Base-by-base conservation (phyloP, 2,113 vertebrate species). In the Hypomesus transpacificus region DNA sequence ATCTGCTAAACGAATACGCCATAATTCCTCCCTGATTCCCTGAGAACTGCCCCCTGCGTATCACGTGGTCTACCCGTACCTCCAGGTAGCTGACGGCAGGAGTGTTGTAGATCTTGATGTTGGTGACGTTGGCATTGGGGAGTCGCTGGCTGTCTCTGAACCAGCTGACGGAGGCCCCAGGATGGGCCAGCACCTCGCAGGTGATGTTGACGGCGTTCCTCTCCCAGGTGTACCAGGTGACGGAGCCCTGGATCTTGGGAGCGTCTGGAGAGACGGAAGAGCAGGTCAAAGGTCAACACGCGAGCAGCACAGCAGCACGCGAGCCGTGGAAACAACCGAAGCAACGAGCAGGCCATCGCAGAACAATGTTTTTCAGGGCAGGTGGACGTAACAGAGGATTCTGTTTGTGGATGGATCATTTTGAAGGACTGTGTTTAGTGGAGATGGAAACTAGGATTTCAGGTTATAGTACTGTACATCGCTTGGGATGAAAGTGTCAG, bases 201-300 rank as follows among this genome's bases (percentile, higher is more conserved):
- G 93, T 97, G 84, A 99, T 95, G 88, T 99, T 99, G 64, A 94
- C 95, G 0, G 95, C 90, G 89, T 99, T 99, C 1, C 96, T 95
- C 72, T 98, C 96, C 97, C 97, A 99, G 0, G 96, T 97, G 77
- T 94, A 98, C 69, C 93, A 90, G 0, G 94, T 85, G 85, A 97
- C 95, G 0, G 76, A 46, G 18, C 95, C 96, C 77, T 91, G 91
- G 56, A 99, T 91, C 88, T 99, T 99, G 50, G 97, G 97, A 63
- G 95, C 92, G 84, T 98, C 97, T 99, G 90, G 16, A 26, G 61
- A 4, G 16, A 1, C 0, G 7, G 14, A 16, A 24, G 16, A 16
- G 26, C 16, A 26, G 3, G 3, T 59, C 18, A 59, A 46, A 26
- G 3, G 3, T 59, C 18, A 59, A 46, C 39, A 46, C 9, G 7